phyloP scores from a whole-genome alignment of 2,888 invertebrate species.

The Leucophora obtusa region DNA sequence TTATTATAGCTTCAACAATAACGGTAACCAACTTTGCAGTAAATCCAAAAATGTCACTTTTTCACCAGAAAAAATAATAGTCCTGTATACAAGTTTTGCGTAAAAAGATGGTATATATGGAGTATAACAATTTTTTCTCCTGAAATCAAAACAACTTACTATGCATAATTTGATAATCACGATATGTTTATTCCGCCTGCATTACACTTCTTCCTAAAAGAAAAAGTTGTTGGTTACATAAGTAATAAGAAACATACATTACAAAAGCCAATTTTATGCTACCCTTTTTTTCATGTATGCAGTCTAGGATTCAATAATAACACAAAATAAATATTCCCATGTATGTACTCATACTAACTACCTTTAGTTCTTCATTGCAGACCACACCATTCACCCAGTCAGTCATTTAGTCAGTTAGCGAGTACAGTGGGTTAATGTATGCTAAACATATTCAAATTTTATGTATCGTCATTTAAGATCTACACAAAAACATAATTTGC shows the following conservation, averaged over 20 bases:
- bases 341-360: conserved; percentile 23
- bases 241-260: not conserved
- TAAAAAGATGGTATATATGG: no score
- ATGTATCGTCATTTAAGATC: conserved; percentile 74
- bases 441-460: conserved; percentile 77
- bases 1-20: no score
- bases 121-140: no score
- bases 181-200: no score
- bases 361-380: not conserved
- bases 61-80: no score
- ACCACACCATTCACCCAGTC: not conserved
- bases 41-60: no score
- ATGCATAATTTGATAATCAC: no score
- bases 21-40: no score
- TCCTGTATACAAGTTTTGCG: no score
- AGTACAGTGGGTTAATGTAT: conserved; percentile 78
- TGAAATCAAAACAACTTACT: no score
- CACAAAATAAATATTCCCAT: conserved; percentile 24
- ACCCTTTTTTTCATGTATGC: not conserved
- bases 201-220: no score
- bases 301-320: not conserved
- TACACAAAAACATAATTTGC: conserved; percentile 67
- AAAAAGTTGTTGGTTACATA: no score
- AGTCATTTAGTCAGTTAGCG: not conserved
- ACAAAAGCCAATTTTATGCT: not conserved